Conservation (phyloP, 2,888 invertebrate species). For the Cremastobaeus sp. region DNA sequence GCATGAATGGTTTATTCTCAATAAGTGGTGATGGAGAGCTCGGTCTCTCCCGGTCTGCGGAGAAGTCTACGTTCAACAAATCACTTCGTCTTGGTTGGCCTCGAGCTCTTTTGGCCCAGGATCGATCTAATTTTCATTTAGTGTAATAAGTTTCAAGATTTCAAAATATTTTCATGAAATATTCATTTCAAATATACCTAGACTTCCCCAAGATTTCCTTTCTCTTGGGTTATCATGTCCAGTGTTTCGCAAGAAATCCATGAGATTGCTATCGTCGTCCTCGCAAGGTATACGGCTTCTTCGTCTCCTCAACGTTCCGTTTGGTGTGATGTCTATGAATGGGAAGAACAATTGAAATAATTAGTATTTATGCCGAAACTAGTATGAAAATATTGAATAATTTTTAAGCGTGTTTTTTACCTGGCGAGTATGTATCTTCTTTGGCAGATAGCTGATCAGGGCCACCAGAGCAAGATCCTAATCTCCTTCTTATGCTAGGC, state of each 20-base stretch:
- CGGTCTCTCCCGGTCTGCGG: constrained; percentile 85
- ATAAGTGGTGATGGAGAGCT: constrained; percentile 83
- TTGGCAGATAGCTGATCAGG: constrained; percentile 76
- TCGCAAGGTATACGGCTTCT: constrained; percentile 89
- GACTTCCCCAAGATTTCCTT: constrained; percentile 90
- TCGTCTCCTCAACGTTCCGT: constrained; percentile 89
- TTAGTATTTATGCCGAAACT: not conserved
- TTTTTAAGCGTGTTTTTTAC: too few relatives aligned
- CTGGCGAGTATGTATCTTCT: constrained; percentile 81
- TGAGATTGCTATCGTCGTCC: constrained; percentile 90
- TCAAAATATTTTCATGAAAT: not conserved
- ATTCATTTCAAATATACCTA: constrained; percentile 80
- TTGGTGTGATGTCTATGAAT: constrained; percentile 90
- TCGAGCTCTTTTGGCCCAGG: constrained; percentile 90
- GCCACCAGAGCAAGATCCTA: constrained; percentile 81
- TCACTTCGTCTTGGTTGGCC: constrained; percentile 90
- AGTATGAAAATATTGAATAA: too few relatives aligned
- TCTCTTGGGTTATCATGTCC: constrained; percentile 87
- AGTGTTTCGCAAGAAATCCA: constrained; percentile 90
- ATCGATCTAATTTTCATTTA: constrained; percentile 83
- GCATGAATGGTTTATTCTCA: constrained; percentile 80
- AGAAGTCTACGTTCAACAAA: constrained; percentile 85
- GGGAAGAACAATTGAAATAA: constrained; percentile 6
- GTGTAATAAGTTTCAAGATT: not conserved
- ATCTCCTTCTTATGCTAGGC: constrained; percentile 83